phyloP scores from a whole-genome alignment of 64 coral and sea anemone species.

The Stylophora pistillata region DNA sequence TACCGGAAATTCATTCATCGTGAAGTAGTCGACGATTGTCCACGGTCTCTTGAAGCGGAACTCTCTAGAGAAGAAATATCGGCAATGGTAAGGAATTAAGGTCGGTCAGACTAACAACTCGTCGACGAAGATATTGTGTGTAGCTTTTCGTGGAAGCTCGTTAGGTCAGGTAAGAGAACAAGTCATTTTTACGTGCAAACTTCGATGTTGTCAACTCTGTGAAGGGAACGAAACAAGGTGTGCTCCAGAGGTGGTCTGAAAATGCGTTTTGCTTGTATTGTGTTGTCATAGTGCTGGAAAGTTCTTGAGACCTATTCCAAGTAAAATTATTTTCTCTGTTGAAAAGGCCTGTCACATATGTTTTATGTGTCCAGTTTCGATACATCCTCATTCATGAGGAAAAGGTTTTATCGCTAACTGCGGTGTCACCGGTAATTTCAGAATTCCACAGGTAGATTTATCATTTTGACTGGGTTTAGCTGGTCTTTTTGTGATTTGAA shows the following conservation, averaged over 20 bases:
- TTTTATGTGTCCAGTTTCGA: background rate
- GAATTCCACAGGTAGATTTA: background rate
- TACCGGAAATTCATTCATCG: background rate
- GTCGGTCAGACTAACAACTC: background rate
- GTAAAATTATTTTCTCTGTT: background rate
- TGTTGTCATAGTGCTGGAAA: background rate
- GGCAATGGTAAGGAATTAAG: background rate
- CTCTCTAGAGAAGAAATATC: slow-evolving; percentile 21
- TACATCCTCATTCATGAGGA: background rate
- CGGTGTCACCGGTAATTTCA: too few relatives aligned
- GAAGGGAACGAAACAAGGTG: background rate
- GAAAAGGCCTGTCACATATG: background rate
- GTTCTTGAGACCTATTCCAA: background rate
- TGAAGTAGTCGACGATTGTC: background rate
- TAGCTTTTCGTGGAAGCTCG: background rate
- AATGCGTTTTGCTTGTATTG: background rate
- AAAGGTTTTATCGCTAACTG: too few relatives aligned
- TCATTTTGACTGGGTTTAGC: background rate
- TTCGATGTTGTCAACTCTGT: background rate
- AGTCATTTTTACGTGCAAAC: background rate
- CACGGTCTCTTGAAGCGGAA: background rate
- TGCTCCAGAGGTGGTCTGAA: too few relatives aligned
- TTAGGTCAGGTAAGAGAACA: slow-evolving; percentile 14
- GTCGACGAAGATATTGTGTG: background rate
- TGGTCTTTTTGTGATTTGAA: too few relatives aligned